phyloP scores from a whole-genome alignment of 2,797 vertebrate species.

The Emys orbicularis region DNA sequence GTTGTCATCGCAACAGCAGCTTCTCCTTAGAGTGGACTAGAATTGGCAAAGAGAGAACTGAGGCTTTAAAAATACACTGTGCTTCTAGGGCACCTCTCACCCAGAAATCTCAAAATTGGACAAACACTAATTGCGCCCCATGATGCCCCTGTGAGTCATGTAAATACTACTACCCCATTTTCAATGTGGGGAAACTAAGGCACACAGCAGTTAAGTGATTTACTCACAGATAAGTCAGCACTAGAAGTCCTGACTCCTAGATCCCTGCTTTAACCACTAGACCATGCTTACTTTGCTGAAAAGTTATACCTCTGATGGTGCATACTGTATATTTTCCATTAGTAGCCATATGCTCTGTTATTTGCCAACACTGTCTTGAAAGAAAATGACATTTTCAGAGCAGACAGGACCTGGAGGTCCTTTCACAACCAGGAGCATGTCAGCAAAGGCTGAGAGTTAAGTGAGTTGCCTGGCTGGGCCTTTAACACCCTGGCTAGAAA shows the following conservation, averaged over 20 bases:
- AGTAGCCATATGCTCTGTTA: fast-evolving
- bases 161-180: background rate
- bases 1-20: conserved; percentile 54
- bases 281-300: background rate
- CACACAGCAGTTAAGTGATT: fast-evolving
- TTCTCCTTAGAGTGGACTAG: conserved; percentile 55
- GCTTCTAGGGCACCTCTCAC: conserved; percentile 44
- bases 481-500: background rate
- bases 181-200: background rate
- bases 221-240: background rate
- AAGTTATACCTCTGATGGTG: fast-evolving
- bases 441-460: background rate
- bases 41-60: conserved; percentile 62
- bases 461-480: background rate
- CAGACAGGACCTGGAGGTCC: background rate
- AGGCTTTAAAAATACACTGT: conserved; percentile 40
- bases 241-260: background rate
- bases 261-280: fast-evolving
- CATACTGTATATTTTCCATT: background rate
- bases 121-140: background rate
- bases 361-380: background rate
- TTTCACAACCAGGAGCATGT: background rate
- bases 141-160: background rate
- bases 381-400: background rate
- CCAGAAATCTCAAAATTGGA: background rate